Conservation (phyloP, 2,113 vertebrate species). For the Salminus brasiliensis region DNA sequence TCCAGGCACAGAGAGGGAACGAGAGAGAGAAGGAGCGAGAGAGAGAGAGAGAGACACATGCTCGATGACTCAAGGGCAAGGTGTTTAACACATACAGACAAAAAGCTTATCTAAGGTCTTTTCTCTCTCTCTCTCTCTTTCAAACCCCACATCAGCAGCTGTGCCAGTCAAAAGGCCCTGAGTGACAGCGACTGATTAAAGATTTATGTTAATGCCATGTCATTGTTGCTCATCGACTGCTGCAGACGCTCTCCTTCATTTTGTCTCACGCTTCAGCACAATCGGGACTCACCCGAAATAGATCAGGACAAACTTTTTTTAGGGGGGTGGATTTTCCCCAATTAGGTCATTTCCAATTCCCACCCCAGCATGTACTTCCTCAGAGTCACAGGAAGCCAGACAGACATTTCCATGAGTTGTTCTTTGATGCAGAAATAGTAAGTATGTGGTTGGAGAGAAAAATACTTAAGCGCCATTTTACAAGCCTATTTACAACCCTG, state of each 20-base stretch:
- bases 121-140: constrained; percentile 43
- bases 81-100: constrained; percentile 70
- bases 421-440: too few species aligned
- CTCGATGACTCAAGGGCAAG: constrained; percentile 70
- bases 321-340: too few species aligned
- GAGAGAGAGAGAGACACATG: constrained; percentile 42
- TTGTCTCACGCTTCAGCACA: not conserved
- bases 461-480: too few species aligned
- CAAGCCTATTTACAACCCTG: too few species aligned
- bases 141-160: constrained; percentile 50
- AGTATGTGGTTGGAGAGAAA: too few species aligned
- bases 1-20: not conserved
- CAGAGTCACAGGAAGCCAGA: too few species aligned
- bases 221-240: constrained; percentile 13
- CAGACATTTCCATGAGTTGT: too few species aligned
- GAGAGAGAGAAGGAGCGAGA: not conserved
- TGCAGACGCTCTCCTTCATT: not conserved
- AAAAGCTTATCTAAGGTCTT: constrained; percentile 70
- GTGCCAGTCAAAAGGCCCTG: constrained; percentile 57
- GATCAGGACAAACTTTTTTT: not conserved
- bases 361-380: too few species aligned
- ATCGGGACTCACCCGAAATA: not conserved
- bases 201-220: constrained; percentile 68
- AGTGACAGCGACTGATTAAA: constrained; percentile 66
- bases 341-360: too few species aligned